Percentiles rank a stretch among this genome's conserved stretches.
Conservation (phyloP, 2,113 vertebrate genomes). For the Caloenas nicobarica region DNA sequence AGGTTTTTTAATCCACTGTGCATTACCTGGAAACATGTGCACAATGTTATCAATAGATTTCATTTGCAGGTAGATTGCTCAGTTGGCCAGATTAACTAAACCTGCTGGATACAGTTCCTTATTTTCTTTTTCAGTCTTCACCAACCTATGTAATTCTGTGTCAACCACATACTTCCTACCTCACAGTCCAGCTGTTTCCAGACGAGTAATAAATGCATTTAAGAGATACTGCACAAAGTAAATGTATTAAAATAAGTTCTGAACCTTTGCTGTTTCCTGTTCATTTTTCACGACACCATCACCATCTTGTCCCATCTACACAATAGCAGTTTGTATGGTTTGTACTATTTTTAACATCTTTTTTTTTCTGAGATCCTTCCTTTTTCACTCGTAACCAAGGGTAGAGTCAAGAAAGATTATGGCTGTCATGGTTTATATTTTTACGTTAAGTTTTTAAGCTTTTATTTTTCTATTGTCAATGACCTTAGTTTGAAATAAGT, state of each 20-base stretch:
- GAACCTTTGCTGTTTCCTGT: neutral
- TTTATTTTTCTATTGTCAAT: neutral
- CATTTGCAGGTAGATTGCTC: neutral
- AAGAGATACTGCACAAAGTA: neutral
- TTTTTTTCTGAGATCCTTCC: neutral
- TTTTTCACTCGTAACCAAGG: neutral
- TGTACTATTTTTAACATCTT: neutral
- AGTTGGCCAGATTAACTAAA: conserved; percentile 7
- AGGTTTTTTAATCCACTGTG: neutral
- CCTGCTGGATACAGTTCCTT: neutral
- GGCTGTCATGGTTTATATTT: neutral
- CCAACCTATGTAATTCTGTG: neutral
- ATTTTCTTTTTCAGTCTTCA: neutral
- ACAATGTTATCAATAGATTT: neutral
- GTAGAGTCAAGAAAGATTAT: neutral
- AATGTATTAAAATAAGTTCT: neutral
- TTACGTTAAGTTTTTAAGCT: neutral
- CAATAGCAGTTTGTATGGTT: neutral
- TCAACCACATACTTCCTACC: neutral
- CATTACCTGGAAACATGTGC: neutral
- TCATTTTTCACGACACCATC: neutral
- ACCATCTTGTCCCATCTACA: neutral
- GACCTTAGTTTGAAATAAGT: neutral
- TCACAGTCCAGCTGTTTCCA: neutral
- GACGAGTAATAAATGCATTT: neutral